Percentiles rank a stretch among this genome's conserved stretches.
These are phyloP conservation scores for Drosophila nikananu DNA, from an alignment of 1,140 invertebrate genomes.

Conservation along the genomic window DNA sequence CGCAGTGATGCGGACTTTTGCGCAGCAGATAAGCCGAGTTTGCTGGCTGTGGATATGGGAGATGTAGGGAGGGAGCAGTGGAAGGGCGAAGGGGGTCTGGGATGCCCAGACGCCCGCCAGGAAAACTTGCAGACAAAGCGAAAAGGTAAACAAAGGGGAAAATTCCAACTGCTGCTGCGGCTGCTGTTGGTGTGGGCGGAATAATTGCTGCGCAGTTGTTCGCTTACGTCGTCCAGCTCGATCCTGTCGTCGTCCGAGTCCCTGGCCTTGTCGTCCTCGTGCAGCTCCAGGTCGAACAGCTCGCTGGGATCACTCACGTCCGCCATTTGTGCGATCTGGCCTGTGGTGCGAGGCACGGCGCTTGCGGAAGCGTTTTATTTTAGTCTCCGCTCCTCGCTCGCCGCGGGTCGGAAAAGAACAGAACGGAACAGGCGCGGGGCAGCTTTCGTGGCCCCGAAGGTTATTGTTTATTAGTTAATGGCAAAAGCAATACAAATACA, in stretches of 20 bases:
- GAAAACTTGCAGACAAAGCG: constrained; percentile 56
- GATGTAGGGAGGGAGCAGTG: neutral
- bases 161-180: constrained; percentile 17
- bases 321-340: constrained; percentile 87
- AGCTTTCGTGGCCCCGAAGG: constrained; percentile 66
- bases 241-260: constrained; percentile 94
- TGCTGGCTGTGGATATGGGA: constrained; percentile 22
- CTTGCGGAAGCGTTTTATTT: constrained; percentile 69
- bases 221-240: constrained; percentile 91
- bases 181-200: constrained; percentile 6
- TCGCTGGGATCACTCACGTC: constrained; percentile 86
- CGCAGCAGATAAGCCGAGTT: constrained; percentile 75
- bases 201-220: constrained; percentile 64
- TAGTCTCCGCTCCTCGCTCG: constrained; percentile 28
- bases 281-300: constrained; percentile 96
- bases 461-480: constrained; percentile 84
- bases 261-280: constrained; percentile 90
- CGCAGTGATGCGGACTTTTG: constrained; percentile 63
- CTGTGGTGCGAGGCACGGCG: constrained; percentile 46
- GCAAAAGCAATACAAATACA: constrained; percentile 80
- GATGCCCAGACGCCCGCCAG: constrained; percentile 35
- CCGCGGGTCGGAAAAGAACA: constrained; percentile 52
- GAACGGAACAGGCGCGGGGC: constrained; percentile 31
- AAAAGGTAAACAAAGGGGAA: constrained; percentile 63
- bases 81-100: neutral